phyloP scores from a whole-genome alignment of 2,797 vertebrate species.

The Liparis tanakae region DNA sequence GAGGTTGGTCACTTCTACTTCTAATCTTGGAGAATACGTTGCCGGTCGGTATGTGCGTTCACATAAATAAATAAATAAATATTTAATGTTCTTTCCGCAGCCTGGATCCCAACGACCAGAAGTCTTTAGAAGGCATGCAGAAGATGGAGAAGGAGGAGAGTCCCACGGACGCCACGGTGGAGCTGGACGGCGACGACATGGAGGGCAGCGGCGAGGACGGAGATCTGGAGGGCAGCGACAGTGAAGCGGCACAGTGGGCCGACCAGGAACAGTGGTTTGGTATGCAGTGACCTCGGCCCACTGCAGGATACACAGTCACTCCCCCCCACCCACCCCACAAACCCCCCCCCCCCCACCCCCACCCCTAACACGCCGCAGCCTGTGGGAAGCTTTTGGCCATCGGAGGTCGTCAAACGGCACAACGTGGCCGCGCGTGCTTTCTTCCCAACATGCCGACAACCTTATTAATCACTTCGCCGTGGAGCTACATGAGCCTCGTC shows the following conservation, averaged over 20 bases:
- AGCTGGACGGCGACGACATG: constrained; percentile 99
- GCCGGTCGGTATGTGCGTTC: neutral
- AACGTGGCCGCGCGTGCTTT: neutral
- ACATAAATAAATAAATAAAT: too few species aligned
- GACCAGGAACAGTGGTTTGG: constrained; percentile 99
- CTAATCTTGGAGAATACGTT: neutral
- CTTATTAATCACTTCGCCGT: neutral
- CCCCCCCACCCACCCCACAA: accelerated
- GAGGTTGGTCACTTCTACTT: constrained; percentile 48
- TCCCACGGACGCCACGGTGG: constrained; percentile 95
- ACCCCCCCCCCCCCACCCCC: accelerated
- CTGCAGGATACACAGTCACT: constrained; percentile 5
- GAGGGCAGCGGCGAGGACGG: constrained; percentile 98
- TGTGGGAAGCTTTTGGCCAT: constrained; percentile 7
- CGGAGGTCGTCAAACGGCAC: neutral
- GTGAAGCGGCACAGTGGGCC: constrained; percentile 97
- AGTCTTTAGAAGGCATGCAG: constrained; percentile 98
- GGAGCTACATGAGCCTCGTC: neutral
- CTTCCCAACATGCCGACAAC: constrained; percentile 8
- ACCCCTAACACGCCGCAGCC: neutral
- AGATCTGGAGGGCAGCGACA: constrained; percentile 98
- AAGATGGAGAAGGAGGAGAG: constrained; percentile 99
- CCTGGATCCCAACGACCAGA: constrained; percentile 98
- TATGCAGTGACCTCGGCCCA: constrained; percentile 88
- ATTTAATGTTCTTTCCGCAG: constrained; percentile 67